These are phyloP conservation scores for Athalia circularis DNA, from an alignment of 2,888 invertebrate species.

Conservation along the genomic window DNA sequence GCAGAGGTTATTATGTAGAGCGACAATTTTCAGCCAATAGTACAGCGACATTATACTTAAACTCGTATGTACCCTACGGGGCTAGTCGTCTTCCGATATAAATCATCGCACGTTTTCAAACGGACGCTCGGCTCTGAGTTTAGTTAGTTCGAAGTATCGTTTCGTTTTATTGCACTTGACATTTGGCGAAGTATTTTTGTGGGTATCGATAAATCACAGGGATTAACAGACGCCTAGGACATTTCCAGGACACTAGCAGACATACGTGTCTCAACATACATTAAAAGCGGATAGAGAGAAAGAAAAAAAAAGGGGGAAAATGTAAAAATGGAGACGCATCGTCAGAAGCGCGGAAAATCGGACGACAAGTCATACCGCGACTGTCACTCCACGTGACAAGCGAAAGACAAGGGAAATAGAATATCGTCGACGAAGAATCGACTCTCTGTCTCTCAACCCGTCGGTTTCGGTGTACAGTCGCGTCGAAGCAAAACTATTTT, in stretches of 20 bases:
- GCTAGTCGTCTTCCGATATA: not conserved
- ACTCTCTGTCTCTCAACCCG: slow-evolving; percentile 15
- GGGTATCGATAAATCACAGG: slow-evolving; percentile 20
- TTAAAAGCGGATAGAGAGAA: not conserved
- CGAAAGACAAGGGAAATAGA: slow-evolving; percentile 3
- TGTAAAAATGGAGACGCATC: too few species aligned
- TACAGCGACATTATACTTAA: not conserved
- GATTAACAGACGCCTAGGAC: not conserved
- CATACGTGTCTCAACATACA: too few species aligned
- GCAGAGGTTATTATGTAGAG: not conserved
- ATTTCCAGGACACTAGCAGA: not conserved
- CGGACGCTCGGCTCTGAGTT: not conserved
- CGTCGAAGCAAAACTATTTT: slow-evolving; percentile 41
- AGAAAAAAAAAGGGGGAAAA: not conserved
- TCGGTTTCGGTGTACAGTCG: not conserved
- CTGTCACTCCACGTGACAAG: slow-evolving; percentile 17
- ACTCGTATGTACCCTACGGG: not conserved
- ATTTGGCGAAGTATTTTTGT: slow-evolving; percentile 8
- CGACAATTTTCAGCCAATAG: not conserved
- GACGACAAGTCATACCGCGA: slow-evolving; percentile 3
- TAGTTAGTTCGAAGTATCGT: not conserved
- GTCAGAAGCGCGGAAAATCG: slow-evolving; percentile 1
- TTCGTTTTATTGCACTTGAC: slow-evolving; percentile 3
- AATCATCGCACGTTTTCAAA: not conserved
- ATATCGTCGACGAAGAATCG: slow-evolving; percentile 21